Percentiles rank a stretch among this genome's conserved stretches.
Conservation (phyloP, 2,888 invertebrate species). For the Volucella inflata region DNA sequence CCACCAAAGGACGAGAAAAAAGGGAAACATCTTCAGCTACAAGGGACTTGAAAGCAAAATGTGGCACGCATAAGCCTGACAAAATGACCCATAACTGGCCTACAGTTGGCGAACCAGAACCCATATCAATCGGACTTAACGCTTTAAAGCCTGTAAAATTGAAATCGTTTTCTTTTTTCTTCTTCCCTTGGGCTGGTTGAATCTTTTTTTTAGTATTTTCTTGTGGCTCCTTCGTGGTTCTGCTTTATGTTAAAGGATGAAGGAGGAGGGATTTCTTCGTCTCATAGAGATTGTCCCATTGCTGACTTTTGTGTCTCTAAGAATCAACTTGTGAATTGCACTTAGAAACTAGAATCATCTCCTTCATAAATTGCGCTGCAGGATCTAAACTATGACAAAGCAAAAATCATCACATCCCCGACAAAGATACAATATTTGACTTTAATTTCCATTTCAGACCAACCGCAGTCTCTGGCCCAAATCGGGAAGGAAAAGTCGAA, state of each 20-base stretch:
- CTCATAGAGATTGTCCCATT: no score
- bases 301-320: no score
- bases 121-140: conserved; percentile 51
- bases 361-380: not conserved
- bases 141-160: conserved; percentile 41
- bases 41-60: conserved; percentile 26
- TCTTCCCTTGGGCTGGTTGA: not conserved
- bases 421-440: conserved; percentile 47
- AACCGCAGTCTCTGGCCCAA: not conserved
- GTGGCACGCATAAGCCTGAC: conserved; percentile 35
- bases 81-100: conserved; percentile 4
- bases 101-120: conserved; percentile 26
- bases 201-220: conserved; percentile 7
- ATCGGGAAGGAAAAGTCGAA: conserved; percentile 16
- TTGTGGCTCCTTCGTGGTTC: no score
- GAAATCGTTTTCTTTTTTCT: conserved; percentile 4
- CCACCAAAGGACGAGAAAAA: not conserved
- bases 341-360: not conserved
- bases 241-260: no score
- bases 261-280: no score
- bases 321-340: no score
- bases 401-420: not conserved
- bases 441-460: conserved; percentile 61
- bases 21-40: not conserved
- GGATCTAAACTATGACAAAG: not conserved